Evolutionary conservation across 2,797 vertebrate genomes (phyloP).

Genomic region (Craterocephalus amniculus): DNA sequence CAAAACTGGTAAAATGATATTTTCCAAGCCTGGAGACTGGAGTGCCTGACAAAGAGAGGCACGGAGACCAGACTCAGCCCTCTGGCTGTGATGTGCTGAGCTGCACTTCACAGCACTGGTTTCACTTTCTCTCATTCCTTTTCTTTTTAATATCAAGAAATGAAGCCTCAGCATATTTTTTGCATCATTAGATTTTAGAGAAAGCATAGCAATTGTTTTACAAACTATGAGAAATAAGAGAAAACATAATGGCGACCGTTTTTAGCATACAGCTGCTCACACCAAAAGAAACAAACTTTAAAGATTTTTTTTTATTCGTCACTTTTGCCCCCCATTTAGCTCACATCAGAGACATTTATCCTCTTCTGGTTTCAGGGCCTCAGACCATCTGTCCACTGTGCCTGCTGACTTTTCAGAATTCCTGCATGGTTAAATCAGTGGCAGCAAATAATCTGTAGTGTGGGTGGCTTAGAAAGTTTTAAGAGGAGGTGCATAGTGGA

Average conservation of each 20-base stretch:
- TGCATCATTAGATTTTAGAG: neutral
- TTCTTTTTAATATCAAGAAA: neutral
- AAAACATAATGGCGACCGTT: neutral
- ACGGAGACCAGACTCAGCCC: slow-evolving; percentile 48
- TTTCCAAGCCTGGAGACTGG: too few relatives aligned
- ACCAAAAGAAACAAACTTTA: neutral
- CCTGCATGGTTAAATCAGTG: slow-evolving; percentile 4
- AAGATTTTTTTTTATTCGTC: slow-evolving; percentile 12
- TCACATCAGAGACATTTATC: slow-evolving; percentile 12
- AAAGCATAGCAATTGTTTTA: neutral
- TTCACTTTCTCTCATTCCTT: neutral
- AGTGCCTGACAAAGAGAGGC: slow-evolving; percentile 16
- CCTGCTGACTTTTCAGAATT: slow-evolving; percentile 19
- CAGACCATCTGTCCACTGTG: slow-evolving; percentile 26
- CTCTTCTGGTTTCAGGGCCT: slow-evolving; percentile 18
- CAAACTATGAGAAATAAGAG: too few relatives aligned
- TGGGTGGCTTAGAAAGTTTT: slow-evolving; percentile 13
- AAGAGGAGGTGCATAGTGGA: slow-evolving; percentile 8
- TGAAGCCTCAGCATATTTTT: neutral
- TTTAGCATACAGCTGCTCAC: neutral
- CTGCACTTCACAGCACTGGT: slow-evolving; percentile 13
- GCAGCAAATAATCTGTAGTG: neutral
- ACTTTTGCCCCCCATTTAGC: slow-evolving; percentile 30
- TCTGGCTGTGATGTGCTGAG: slow-evolving; percentile 12
- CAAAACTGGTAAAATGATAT: neutral